A percentile compares a stretch with the other conserved stretches of the same genome.
phyloP scores from a whole-genome alignment of 2,113 vertebrate genomes.

The Formicarius rufipectus region DNA sequence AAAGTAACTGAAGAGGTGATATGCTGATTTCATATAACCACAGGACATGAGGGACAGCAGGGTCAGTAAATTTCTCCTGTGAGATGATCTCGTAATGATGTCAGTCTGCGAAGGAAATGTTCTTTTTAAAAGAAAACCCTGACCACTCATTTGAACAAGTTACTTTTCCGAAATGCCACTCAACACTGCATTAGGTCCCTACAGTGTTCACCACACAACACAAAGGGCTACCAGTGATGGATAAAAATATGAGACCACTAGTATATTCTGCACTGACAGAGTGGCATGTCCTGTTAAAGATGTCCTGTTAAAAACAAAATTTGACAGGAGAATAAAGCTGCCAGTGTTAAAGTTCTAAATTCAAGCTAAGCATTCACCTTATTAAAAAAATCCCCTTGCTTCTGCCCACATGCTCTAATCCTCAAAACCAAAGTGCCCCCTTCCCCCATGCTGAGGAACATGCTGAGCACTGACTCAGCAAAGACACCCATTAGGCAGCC shows the following conservation, averaged over 20 bases:
- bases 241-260: neutral
- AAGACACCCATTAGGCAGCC: neutral
- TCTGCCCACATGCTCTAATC: neutral
- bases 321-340: neutral
- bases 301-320: neutral
- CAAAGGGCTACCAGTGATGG: neutral
- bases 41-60: neutral
- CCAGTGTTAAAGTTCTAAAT: neutral
- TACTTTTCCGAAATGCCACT: neutral
- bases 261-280: neutral
- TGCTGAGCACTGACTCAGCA: neutral
- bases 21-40: neutral
- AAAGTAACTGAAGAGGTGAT: neutral
- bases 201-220: neutral
- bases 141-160: neutral
- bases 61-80: neutral
- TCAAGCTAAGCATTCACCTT: neutral
- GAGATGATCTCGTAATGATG: neutral
- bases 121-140: neutral
- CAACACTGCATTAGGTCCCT: neutral
- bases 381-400: neutral
- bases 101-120: neutral
- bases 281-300: neutral
- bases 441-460: neutral
- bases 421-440: neutral